A percentile compares a stretch with the other conserved stretches of the same genome.
These are phyloP conservation scores for Clarias magur DNA, from an alignment of 2,113 vertebrate genomes.

Conservation along the genomic window DNA sequence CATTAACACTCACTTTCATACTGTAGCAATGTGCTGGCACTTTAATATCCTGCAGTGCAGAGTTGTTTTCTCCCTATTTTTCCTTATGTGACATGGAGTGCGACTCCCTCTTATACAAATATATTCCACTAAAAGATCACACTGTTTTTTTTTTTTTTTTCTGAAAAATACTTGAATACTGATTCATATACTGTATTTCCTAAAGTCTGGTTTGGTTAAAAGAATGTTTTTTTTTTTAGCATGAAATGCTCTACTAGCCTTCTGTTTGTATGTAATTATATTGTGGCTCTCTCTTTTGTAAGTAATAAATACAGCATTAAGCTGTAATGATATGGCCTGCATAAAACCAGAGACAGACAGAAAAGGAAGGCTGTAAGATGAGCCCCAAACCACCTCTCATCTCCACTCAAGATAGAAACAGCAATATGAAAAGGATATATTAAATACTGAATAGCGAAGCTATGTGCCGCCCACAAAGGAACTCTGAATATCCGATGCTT, in stretches of 20 bases:
- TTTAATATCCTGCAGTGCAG: neutral
- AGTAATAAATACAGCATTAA: slow-evolving; percentile 3
- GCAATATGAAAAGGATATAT: slow-evolving; percentile 7
- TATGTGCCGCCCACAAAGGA: neutral
- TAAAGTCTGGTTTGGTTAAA: neutral
- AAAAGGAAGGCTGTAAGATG: neutral
- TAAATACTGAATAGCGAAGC: neutral
- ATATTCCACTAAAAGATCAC: neutral
- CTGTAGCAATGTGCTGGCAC: neutral
- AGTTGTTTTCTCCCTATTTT: neutral
- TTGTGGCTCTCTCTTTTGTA: neutral
- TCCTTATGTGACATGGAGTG: neutral
- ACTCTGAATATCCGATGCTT: neutral
- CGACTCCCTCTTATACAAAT: neutral
- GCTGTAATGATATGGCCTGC: neutral
- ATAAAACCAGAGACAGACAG: neutral
- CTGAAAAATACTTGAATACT: neutral
- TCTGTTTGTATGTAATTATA: slow-evolving; percentile 1
- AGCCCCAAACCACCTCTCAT: slow-evolving; percentile 7
- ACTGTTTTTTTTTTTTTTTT: neutral
- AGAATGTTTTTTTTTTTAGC: neutral
- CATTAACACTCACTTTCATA: slow-evolving; percentile 7
- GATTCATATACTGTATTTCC: neutral
- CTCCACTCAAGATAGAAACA: slow-evolving; percentile 6
- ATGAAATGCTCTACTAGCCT: neutral